Percentiles rank a stretch among this genome's conserved stretches.
phyloP scores from a whole-genome alignment of 2,113 vertebrate species.

The Hiodon alosoides region DNA sequence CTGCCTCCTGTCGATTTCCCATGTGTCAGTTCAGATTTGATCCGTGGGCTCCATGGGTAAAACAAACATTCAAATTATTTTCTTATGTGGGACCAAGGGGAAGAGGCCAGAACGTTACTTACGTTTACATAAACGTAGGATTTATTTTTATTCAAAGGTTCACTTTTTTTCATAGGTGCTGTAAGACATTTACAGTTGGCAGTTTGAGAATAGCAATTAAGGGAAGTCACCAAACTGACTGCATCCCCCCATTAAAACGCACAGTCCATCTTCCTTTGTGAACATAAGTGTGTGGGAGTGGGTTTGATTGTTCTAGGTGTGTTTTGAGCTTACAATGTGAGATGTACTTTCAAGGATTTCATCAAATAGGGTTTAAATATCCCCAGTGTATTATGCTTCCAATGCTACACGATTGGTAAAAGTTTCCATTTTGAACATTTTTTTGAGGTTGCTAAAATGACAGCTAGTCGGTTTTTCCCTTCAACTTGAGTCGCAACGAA shows the following conservation, averaged over 20 bases:
- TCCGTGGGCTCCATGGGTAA: slow-evolving; percentile 1
- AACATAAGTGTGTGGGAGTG: not conserved
- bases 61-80: slow-evolving; percentile 6
- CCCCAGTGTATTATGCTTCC: slow-evolving; percentile 14
- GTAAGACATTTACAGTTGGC: too few relatives aligned
- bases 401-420: slow-evolving; percentile 10
- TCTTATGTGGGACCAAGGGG: not conserved
- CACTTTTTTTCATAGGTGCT: too few relatives aligned
- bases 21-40: slow-evolving; percentile 9
- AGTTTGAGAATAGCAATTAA: too few relatives aligned
- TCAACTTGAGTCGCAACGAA: too few relatives aligned
- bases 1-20: slow-evolving; percentile 24
- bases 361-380: slow-evolving; percentile 28
- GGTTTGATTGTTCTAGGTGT: not conserved
- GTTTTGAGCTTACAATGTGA: slow-evolving; percentile 9
- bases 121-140: not conserved
- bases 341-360: slow-evolving; percentile 20
- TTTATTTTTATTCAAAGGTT: not conserved
- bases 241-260: not conserved
- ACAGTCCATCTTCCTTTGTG: not conserved
- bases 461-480: too few relatives aligned
- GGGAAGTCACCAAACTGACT: not conserved
- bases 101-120: not conserved
- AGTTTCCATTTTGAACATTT: not conserved
- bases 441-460: not conserved